Evolutionary conservation across 2,888 invertebrate genomes (phyloP), one percentile per base, ranked within the genome.

Genomic region (Steromphala cineraria): DNA sequence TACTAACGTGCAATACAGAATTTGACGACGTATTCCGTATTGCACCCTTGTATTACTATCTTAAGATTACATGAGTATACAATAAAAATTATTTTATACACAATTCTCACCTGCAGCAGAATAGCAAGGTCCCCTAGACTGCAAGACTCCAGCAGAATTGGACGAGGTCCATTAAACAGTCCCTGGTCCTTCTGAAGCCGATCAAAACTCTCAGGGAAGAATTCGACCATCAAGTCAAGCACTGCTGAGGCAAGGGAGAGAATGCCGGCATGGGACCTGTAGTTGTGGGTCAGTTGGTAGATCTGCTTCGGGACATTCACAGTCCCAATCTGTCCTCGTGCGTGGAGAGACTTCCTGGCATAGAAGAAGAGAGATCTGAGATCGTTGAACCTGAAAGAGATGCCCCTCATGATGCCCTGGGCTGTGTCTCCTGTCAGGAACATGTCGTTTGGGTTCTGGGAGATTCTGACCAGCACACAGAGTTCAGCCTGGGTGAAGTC

Each of bases 401-500:
- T 89, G 13, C 92, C 92, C n/a, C 90, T 80, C 92, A 91, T 92
- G 78, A 92, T 92, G 80, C 89, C 89, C 83, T 92, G 92, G 0
- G 92, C 92, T n/a, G 92, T 89, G 86, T 91, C 88, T 62, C 88
- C 92, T 15, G 92, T 91, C 53, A 92, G 84, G 80, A 92, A 91
- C 89, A 90, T 90, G 55, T 88, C 83, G 81, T 92, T 91, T 21
- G 92, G 92, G 55, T 89, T 88, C 80, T 90, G 87, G 75, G 88
- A 88, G 17, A 89, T 75, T 15, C 87, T 80, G 10, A 92, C 85
- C 71, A 91, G 82, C 2, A 92, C 86, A 76, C 87, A 88, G n/a
- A 92, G 84, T 79, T 92, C 92, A 19, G 91, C 91, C 80, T 92
- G 92, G 0, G 92, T 91, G 83, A 92, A 92, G 75, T 92, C 92